Evolutionary conservation across 2,113 vertebrate species (phyloP), one percentile per base, ranked within the genome.

Genomic region (Ptilorrhoa leucosticta): DNA sequence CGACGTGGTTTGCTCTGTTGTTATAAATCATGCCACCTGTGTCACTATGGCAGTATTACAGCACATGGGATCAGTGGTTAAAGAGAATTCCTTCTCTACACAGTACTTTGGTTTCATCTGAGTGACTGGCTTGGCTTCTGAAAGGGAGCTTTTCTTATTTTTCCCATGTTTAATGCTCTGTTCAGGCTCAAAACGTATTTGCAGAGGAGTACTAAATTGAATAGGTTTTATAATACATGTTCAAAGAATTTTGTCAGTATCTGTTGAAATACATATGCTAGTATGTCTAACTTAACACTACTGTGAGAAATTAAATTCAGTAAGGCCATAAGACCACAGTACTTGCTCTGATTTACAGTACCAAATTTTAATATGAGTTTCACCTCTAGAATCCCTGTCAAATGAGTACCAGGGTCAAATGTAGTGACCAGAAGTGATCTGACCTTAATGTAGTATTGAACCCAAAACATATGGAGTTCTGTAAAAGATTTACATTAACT

Each of bases 21-120:
- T 35, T 65, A 23, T 3, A 2, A 27, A 26, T 61, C 5, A 5
- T 80, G 26, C 45, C 0, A 0, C 40, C 66, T 48, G 8, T 61
- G 45, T 39, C 53, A n/a, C 10, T 50, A 1, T n/a, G 23, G 23
- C 65, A 64, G 6, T 50, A 22, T 30, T 31, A 28, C 7, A 7
- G 56, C 60, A 44, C 47, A 1, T 47, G 82, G 35, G 66, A 45
- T 21, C 2, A 1, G 40, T 81, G 45, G 15, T 35, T 45, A 39
- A 56, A 58, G 73, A 64, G 37, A 42, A 42, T 57, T 85, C 4
- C 45, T 84, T 79, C 66, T 42, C 75, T 72, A 11, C 16, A 1
- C 18, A 37, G 24, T 78, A 63, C 45, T 84, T 61, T 22, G 56
- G 10, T 82, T 80, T 63, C 24, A 0, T 51, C 28, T 68, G 35